A percentile compares a stretch with the other conserved stretches of the same genome.
These are phyloP conservation scores for Oxygymnocypris stewartii DNA, from an alignment of 2,113 vertebrate genomes.

Conservation along the genomic window DNA sequence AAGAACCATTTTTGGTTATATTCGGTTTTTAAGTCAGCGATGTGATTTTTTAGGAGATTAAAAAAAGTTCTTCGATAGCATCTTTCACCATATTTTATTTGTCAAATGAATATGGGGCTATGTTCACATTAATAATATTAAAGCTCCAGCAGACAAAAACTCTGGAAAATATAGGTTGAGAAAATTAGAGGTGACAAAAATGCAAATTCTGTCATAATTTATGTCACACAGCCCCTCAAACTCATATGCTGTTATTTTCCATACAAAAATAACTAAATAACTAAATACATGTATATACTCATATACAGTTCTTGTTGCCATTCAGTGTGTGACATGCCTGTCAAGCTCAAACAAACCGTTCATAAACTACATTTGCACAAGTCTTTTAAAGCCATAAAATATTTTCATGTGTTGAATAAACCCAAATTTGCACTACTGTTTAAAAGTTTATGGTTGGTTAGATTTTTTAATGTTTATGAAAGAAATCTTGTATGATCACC, in stretches of 20 bases:
- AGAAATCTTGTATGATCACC: neutral
- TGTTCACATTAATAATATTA: neutral
- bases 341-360: neutral
- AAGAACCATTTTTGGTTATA: neutral
- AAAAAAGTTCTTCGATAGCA: too few relatives aligned
- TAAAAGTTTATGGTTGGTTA: neutral
- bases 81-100: neutral
- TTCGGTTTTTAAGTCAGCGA: too few relatives aligned
- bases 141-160: neutral
- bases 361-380: neutral
- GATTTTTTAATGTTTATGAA: neutral
- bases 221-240: neutral
- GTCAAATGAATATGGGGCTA: neutral
- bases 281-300: too few relatives aligned
- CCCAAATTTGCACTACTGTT: neutral
- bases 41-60: too few relatives aligned
- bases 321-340: neutral
- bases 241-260: neutral
- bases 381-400: neutral
- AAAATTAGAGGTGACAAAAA: neutral
- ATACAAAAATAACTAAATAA: too few relatives aligned
- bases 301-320: neutral
- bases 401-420: neutral
- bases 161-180: neutral
- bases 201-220: neutral